Evolutionary conservation across 1,140 invertebrate species (phyloP).

Genomic region (Samia ricini): DNA sequence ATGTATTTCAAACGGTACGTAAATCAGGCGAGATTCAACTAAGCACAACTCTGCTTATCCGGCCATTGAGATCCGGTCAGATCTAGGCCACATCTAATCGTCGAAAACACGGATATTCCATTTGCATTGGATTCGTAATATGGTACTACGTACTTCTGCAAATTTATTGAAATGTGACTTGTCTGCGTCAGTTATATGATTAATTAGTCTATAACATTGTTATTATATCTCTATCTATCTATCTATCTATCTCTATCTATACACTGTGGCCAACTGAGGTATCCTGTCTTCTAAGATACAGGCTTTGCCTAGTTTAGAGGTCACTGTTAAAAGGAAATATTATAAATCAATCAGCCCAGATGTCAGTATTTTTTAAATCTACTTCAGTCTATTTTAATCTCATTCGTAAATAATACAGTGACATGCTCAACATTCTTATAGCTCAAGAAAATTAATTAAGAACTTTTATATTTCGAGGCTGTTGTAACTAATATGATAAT

Average conservation of each 20-base stretch:
- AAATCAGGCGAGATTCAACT: slow-evolving; percentile 15
- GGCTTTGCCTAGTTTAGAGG: too few species aligned
- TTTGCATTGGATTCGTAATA: slow-evolving; percentile 39
- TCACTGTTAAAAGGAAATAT: too few species aligned
- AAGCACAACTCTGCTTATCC: slow-evolving; percentile 32
- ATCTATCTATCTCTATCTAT: background rate
- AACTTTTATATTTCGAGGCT: too few species aligned
- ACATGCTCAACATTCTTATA: too few species aligned
- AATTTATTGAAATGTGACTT: slow-evolving; percentile 30
- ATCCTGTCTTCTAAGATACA: too few species aligned
- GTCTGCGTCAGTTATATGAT: background rate
- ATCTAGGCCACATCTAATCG: slow-evolving; percentile 39
- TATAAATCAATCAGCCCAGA: too few species aligned
- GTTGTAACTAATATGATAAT: too few species aligned
- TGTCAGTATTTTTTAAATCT: too few species aligned
- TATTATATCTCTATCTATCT: slow-evolving; percentile 1
- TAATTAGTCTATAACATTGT: background rate
- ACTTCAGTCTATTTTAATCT: too few species aligned
- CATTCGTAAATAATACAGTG: too few species aligned
- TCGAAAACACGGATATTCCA: slow-evolving; percentile 44
- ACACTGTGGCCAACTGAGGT: too few species aligned
- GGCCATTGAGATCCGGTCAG: slow-evolving; percentile 31
- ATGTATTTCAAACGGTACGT: slow-evolving; percentile 7
- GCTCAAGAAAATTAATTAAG: too few species aligned
- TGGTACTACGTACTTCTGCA: slow-evolving; percentile 23